Base-by-base conservation (phyloP, 1,140 invertebrate species). In the Charaxes varanes region DNA sequence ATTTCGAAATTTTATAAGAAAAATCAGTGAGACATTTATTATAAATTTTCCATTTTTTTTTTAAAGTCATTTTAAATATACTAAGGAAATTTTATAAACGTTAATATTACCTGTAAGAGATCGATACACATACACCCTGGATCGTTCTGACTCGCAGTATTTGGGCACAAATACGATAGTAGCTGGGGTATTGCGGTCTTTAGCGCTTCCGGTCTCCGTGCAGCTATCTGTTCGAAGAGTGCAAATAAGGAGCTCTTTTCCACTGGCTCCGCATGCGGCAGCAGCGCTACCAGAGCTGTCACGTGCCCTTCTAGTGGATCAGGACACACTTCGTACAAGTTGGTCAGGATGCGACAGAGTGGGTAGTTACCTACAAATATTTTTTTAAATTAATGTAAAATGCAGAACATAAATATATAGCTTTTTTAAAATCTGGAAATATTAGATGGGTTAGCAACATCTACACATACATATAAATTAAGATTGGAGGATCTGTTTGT, bases 301-400 rank as follows among this genome's bases (percentile, higher is more conserved):
- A 94, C 89, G 83, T 95, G 92, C 2, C 93, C 93, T 46, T 94
- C 90, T 22, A 97, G 88, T 1, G 93, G 90, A 59, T 95, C 92
- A 8, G 91, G 91, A 40, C 93, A 94, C 4, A 95, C 91, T 58
- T 91, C 89, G 80, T 96, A 97, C 12, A 97, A 90, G 77, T 95
- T 94, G 0, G 94, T 94, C 26, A 97, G 85, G 11, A 97, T 93
- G 31, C 93, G 85, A 37, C 93, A 91, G 8, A 97, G 83, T 0
- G 92, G 89, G 70, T 95, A 95, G 81, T 97, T 97, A 35, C 90
- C 92, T 94, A 53, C 15, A 82, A 77, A 32, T 7, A n/a, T n/a
- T n/a, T n/a, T n/a, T n/a, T n/a, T n/a, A n/a, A n/a, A n/a, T n/a
- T n/a, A n/a, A n/a, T n/a, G n/a, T n/a, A n/a, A n/a, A n/a, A n/a